These are phyloP conservation scores for Carapus acus DNA, from an alignment of 2,797 vertebrate genomes.

Conservation along the genomic window DNA sequence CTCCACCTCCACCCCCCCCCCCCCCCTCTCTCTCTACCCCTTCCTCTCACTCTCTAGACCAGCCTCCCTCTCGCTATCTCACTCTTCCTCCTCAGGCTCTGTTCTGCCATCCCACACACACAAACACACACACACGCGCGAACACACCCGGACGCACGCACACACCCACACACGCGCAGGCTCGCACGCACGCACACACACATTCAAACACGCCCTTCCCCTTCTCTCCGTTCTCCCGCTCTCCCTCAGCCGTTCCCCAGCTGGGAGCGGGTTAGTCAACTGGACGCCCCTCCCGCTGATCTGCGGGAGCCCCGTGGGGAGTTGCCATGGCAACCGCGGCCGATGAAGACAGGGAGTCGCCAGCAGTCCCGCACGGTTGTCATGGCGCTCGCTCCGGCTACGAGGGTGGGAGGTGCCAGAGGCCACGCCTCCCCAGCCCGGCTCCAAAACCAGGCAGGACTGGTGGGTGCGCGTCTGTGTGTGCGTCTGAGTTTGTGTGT, in stretches of 20 bases:
- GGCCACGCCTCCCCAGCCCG: constrained; percentile 64
- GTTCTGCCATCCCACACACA: constrained; percentile 58
- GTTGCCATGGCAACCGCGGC: constrained; percentile 77
- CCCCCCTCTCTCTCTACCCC: too few relatives aligned
- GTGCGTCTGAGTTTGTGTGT: too few relatives aligned
- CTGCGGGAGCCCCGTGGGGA: constrained; percentile 73
- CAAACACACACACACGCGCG: constrained; percentile 7
- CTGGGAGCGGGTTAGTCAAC: constrained; percentile 76
- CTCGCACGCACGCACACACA: constrained; percentile 37
- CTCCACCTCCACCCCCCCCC: too few relatives aligned
- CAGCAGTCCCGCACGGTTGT: constrained; percentile 76
- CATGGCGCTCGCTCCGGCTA: constrained; percentile 72
- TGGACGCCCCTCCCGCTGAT: constrained; percentile 77
- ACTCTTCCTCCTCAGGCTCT: constrained; percentile 49
- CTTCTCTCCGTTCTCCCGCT: constrained; percentile 43
- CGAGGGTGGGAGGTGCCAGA: constrained; percentile 67
- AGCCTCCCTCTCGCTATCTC: constrained; percentile 29
- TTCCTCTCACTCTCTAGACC: constrained; percentile 4
- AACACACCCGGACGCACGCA: constrained; percentile 38
- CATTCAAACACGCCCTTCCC: constrained; percentile 33
- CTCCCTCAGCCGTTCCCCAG: constrained; percentile 67
- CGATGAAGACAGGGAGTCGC: constrained; percentile 77
- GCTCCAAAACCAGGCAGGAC: constrained; percentile 60
- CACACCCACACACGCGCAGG: constrained; percentile 8
- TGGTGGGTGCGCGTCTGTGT: too few relatives aligned